Base-by-base conservation (phyloP, 2,888 invertebrate genomes). In the Amphipyra berbera region DNA sequence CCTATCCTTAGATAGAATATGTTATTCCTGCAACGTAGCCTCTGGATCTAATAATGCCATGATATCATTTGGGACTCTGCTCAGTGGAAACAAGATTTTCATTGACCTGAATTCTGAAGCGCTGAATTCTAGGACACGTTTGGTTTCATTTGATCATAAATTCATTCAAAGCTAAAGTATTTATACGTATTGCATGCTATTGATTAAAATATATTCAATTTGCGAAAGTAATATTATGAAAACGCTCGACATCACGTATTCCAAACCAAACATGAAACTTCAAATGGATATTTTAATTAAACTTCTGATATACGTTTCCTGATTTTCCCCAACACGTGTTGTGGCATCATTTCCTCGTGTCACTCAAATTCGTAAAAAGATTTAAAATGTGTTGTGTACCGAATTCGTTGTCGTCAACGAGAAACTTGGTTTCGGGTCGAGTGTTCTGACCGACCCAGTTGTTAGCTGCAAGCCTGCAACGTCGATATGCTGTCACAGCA, bases 371-470 rank as follows among this genome's bases (percentile, higher is more conserved):
- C 61, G n/a, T 73, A 67, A 65, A 73, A 77, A 73, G 69, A 76
- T 76, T 75, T 82, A 75, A 74, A 81, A 81, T 73, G 76, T 73
- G 70, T 78, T 76, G 74, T 78, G 77, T 64, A 75, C 78, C 66
- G 77, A 85, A 84, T 84, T 83, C 79, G 81, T 75, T 72, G 84
- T 79, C 79, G 59, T 63, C 66, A 79, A 81, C 80, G 79, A 77
- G 81, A 80, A 80, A 73, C 72, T 77, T 73, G 79, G 83, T 88
- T 86, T 84, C 74, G 82, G 88, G 89, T 90, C 89, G 89, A 92
- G 91, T 88, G 85, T 79, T 78, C 76, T 81, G 83, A 85, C 87
- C 92, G 92, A 92, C 92, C 91, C 82, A 91, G 89, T 90, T 90
- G 85, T 80, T 61, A 80, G 81, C 81, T 77, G 82, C 63, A 68